Percentiles rank a stretch among this genome's conserved stretches.
These are phyloP conservation scores for Scrobipalpa atriplicella DNA, from an alignment of 2,888 invertebrate genomes.

Conservation along the genomic window DNA sequence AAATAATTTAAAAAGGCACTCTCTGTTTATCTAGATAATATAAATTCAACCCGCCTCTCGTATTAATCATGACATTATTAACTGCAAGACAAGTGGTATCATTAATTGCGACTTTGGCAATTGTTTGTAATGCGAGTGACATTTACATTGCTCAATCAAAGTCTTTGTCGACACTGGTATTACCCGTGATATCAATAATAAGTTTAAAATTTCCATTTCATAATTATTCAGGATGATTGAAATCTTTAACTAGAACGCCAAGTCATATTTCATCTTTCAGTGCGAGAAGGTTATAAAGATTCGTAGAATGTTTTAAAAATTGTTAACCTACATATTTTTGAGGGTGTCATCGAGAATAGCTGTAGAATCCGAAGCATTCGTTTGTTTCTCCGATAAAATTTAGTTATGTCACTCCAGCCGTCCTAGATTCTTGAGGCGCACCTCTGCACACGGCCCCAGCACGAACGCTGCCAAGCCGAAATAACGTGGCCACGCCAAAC, in stretches of 20 bases:
- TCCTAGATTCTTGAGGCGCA: conserved; percentile 74
- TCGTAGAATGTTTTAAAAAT: neutral
- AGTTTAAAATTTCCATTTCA: neutral
- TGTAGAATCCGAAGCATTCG: conserved; percentile 61
- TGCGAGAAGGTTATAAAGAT: neutral
- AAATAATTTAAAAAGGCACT: neutral
- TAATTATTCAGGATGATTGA: neutral
- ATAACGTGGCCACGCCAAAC: conserved; percentile 60
- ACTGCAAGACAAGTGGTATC: conserved; percentile 3
- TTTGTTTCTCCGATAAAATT: conserved; percentile 78
- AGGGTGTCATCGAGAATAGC: conserved; percentile 42
- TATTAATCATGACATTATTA: conserved; percentile 18
- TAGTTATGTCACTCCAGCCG: conserved; percentile 82
- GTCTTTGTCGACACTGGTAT: neutral
- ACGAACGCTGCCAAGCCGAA: conserved; percentile 70
- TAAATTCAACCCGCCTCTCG: conserved; percentile 2
- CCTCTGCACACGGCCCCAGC: conserved; percentile 79
- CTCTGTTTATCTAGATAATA: neutral
- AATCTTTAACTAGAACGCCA: conserved; percentile 4
- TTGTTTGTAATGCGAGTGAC: neutral
- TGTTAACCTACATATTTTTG: conserved; percentile 27
- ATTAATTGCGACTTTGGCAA: conserved; percentile 27
- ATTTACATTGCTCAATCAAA: neutral
- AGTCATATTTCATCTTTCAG: neutral
- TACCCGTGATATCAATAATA: neutral